These are phyloP conservation scores for Spodoptera littoralis DNA, from an alignment of 2,888 invertebrate genomes.

Conservation along the genomic window DNA sequence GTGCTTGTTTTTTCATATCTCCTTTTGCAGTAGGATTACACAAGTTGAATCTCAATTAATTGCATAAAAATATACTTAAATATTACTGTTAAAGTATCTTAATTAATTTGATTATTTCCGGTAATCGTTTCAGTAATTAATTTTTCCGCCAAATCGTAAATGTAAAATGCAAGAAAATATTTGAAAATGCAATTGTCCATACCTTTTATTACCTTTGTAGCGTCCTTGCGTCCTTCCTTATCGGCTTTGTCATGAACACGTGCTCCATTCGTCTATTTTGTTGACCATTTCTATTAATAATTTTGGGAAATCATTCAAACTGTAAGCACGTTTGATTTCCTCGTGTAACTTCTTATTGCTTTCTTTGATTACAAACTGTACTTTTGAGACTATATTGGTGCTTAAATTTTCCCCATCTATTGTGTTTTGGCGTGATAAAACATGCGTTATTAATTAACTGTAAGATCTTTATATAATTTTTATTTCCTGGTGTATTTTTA, in stretches of 20 bases:
- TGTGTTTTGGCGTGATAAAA: too few species aligned
- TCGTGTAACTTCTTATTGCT: slow-evolving; percentile 11
- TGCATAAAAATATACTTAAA: too few species aligned
- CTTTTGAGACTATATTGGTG: background rate
- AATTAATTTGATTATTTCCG: too few species aligned
- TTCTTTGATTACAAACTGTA: slow-evolving; percentile 2
- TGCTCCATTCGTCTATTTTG: slow-evolving; percentile 36
- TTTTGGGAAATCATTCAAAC: slow-evolving; percentile 21
- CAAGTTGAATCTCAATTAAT: too few species aligned
- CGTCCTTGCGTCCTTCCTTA: slow-evolving; percentile 27
- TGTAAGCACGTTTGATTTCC: slow-evolving; percentile 18
- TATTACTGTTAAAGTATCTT: too few species aligned
- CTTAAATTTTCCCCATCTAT: background rate
- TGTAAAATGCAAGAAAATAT: background rate
- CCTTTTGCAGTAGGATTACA: background rate
- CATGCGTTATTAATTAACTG: too few species aligned
- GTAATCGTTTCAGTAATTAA: too few species aligned
- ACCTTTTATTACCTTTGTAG: slow-evolving; percentile 13
- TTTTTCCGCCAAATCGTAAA: background rate
- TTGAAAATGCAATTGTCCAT: slow-evolving; percentile 3
- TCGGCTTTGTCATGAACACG: slow-evolving; percentile 26
- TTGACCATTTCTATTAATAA: slow-evolving; percentile 32
- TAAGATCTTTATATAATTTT: too few species aligned
- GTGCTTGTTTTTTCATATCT: slow-evolving; percentile 2
- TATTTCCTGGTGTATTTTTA: too few species aligned